phyloP scores from a whole-genome alignment of 2,113 vertebrate genomes.

The Cephalopterus ornatus region DNA sequence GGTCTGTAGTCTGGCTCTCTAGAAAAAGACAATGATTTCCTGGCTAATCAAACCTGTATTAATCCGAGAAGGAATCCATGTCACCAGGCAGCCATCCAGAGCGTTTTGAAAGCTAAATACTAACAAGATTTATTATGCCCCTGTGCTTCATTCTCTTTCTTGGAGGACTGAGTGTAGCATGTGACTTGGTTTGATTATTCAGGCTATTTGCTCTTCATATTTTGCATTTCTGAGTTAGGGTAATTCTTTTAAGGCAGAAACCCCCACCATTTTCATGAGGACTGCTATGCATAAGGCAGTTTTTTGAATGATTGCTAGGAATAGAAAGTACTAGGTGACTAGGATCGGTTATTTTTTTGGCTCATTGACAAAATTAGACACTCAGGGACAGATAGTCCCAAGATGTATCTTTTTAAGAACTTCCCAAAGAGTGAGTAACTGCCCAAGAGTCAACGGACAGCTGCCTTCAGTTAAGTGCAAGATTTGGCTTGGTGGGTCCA shows the following conservation, averaged over 20 bases:
- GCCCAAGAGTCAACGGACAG: not conserved
- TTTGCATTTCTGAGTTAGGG: constrained; percentile 27
- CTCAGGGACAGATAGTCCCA: not conserved
- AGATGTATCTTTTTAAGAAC: not conserved
- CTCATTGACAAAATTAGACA: not conserved
- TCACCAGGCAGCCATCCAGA: constrained; percentile 25
- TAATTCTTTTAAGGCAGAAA: not conserved
- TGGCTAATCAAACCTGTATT: constrained; percentile 43
- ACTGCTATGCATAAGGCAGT: not conserved
- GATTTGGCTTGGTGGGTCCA: not conserved
- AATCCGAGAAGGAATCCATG: constrained; percentile 23
- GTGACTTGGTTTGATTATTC: constrained; percentile 42
- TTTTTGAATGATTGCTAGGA: not conserved
- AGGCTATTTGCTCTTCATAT: constrained; percentile 38
- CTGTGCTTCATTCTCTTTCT: not conserved
- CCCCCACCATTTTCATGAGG: not conserved
- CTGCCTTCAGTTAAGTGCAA: not conserved
- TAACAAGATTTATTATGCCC: constrained; percentile 42
- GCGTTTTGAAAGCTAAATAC: constrained; percentile 33
- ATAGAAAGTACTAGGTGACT: not conserved
- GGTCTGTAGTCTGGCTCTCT: not conserved
- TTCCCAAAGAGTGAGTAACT: not conserved
- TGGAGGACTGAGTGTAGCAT: constrained; percentile 4
- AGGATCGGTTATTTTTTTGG: not conserved
- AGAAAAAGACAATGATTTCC: constrained; percentile 19